A percentile compares a stretch with the other conserved stretches of the same genome.
These are phyloP conservation scores for Hemaris fuciformis DNA, from an alignment of 2,888 invertebrate genomes.

Conservation along the genomic window DNA sequence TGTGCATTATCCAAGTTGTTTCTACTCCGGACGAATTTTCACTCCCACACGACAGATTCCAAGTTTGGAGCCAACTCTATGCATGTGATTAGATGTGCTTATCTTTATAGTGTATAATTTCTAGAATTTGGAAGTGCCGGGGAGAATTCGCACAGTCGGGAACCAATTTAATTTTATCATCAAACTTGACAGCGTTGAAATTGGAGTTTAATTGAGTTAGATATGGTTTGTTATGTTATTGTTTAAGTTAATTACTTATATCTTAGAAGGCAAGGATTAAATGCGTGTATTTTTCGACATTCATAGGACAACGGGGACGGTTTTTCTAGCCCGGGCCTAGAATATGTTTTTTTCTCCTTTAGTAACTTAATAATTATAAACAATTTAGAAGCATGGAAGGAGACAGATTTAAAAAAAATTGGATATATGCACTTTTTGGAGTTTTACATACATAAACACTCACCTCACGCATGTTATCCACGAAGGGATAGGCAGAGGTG, in stretches of 20 bases:
- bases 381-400: too few species aligned
- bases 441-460: too few species aligned
- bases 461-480: too few species aligned
- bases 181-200: background rate
- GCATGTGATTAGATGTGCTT: background rate
- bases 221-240: background rate
- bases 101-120: background rate
- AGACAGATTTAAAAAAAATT: too few species aligned
- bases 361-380: too few species aligned
- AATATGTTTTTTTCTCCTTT: too few species aligned
- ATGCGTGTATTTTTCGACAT: too few species aligned
- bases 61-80: conserved; percentile 1
- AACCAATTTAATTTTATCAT: conserved; percentile 9
- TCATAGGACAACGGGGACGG: too few species aligned
- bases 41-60: background rate
- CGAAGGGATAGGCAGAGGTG: too few species aligned
- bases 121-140: background rate
- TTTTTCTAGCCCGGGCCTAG: too few species aligned
- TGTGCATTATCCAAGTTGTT: background rate
- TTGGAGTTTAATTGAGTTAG: background rate
- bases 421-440: too few species aligned
- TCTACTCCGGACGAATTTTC: background rate
- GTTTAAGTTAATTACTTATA: background rate
- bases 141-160: background rate
- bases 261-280: too few species aligned